Evolutionary conservation across 2,113 vertebrate species (phyloP).

Genomic region (human (Homo sapiens)): DNA sequence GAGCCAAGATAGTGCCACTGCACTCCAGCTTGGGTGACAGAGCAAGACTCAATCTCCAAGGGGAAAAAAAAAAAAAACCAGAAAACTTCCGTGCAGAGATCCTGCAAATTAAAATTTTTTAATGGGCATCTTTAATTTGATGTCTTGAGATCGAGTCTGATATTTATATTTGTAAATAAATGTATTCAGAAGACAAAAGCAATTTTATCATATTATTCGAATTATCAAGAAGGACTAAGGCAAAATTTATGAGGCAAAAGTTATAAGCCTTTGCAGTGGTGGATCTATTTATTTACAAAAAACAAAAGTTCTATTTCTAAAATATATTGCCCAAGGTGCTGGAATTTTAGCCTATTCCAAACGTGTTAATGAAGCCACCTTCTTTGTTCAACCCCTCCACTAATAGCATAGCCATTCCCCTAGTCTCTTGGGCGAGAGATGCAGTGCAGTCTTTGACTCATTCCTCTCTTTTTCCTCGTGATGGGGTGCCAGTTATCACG

Average conservation of each 20-base stretch:
- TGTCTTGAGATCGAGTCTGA: neutral
- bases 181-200: neutral
- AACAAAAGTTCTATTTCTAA: neutral
- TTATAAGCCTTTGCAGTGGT: neutral
- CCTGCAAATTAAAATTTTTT: neutral
- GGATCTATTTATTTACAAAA: neutral
- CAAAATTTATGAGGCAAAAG: neutral
- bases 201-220: neutral
- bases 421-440: neutral
- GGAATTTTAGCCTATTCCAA: neutral
- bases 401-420: fast-evolving
- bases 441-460: neutral
- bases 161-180: neutral
- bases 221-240: neutral
- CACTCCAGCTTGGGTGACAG: no score
- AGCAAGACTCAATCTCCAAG: no score
- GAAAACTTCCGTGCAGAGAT: neutral
- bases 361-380: neutral
- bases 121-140: neutral
- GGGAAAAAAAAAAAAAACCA: neutral
- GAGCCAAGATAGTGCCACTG: no score
- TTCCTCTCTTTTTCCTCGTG: neutral
- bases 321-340: neutral
- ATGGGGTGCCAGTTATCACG: neutral
- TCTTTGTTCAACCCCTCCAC: neutral